Evolutionary conservation across 2,113 vertebrate species (phyloP), one percentile per base, ranked within the genome.

Genomic region (Mobula hypostoma): DNA sequence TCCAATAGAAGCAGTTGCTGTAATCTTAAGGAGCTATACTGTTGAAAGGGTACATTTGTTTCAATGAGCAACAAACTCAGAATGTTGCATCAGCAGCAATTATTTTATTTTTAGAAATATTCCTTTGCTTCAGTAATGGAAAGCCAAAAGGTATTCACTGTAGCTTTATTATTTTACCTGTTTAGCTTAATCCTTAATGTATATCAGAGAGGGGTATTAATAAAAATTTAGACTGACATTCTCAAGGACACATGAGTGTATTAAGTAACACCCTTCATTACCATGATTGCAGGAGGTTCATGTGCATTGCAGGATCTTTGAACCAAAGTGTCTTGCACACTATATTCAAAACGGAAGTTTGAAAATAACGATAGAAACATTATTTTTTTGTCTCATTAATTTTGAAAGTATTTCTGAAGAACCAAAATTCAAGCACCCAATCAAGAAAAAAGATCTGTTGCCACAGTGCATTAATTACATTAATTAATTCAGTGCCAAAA

Each of bases 31-130:
- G 32, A 40, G 78, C 21, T 32, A 1, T 15, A 56, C 4, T 83
- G 80, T 83, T 48, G 80, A 48, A 82, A 83, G 80, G 80, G 40
- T 83, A 15, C 48, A 83, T 83, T 83, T 48, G 80, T 83, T 83
- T 83, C 48, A 9, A 21, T 48, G 80, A 24, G 6, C 80, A 82
- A 12, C 36, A 17, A 82, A 1, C 2, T 56, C 82, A 85, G 58
- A 48, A 48, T 48, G 36, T 19, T 21, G 27, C 27, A 4, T 27
- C 48, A 85, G 19, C 24, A 85, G 27, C 82, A 85, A 83, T 12
- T 58, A 1, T 58, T 85, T 85, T 8, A 85, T 58, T 58, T 85
- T 85, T 48, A 58, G 21, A 85, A 85, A 58, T 85, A 85, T 85
- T 85, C 21, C 27, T 85, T 85, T 85, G 82, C 48, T 85, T 56